Base-by-base conservation (phyloP, 2,888 invertebrate genomes). In the Pyrrhosoma nymphula region DNA sequence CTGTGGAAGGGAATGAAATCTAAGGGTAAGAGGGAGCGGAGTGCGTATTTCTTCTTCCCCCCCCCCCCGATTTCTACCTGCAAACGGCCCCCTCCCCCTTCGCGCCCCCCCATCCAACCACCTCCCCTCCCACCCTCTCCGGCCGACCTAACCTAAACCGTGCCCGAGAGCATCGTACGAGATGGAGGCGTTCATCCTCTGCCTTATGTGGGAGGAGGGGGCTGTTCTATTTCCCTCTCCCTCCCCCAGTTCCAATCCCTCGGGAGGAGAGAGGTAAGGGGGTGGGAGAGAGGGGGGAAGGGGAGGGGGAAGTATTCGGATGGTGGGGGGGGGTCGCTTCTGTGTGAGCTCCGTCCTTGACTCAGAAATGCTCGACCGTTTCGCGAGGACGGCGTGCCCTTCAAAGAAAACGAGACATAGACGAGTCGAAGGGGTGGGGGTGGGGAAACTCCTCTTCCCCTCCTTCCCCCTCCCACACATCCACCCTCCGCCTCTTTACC, bases 291-390 rank as follows among this genome's bases (percentile, higher is more conserved):
- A 47, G 2, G 69, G n/a, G 69, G 10, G n/a, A n/a, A 18, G 35
- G 35, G 35, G n/a, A 26, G 26, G 16, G 4, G 63, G 63, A 4
- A 14, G 63, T 23, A 4, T 4, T 8, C 26, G 26, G 69, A 26
- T 1, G 8, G 18, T 10, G 88, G 82, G 0, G n/a, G 82, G 82
- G 16, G 88, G 47, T 30, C 20, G 60, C 35, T n/a, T 30, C 90
- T 60, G 30, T 39, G 60, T 6, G 23, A 14, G 30, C 35, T 30
- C 35, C 82, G 93, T 93, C 93, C 93, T 93, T 93, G 93, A 93
- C 93, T 93, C 93, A 93, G 93, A 93, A 93, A 93, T 93, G 39
- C 93, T 93, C 75, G 93, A n/a, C 26, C 93, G 93, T 35, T 93
- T 93, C 75, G 93, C 93, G 93, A 93, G 91, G 91, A 91, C 91